phyloP scores from a whole-genome alignment of 2,888 invertebrate genomes.

The Boloria euphrosyne region DNA sequence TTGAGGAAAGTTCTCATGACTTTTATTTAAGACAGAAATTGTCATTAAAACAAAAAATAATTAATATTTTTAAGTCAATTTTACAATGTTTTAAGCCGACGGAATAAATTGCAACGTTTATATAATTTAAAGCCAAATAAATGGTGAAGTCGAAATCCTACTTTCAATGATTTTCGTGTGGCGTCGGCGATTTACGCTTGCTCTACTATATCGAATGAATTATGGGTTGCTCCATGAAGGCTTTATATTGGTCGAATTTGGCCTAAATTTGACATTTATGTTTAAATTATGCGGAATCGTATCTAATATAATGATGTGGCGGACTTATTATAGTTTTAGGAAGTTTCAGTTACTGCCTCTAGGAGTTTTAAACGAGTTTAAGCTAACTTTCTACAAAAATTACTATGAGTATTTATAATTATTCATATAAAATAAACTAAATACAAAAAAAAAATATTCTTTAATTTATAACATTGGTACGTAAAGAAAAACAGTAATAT shows the following conservation, averaged over 20 bases:
- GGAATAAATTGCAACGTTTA: not conserved
- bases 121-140: constrained; percentile 15
- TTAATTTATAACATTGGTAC: too few relatives aligned
- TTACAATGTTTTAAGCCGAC: too few relatives aligned
- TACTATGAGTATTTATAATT: too few relatives aligned
- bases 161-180: constrained; percentile 18
- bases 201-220: constrained; percentile 33
- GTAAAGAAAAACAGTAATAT: too few relatives aligned
- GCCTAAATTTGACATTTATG: constrained; percentile 24
- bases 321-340: not conserved
- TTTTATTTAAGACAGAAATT: too few relatives aligned
- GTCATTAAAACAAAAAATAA: too few relatives aligned
- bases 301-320: not conserved
- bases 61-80: too few relatives aligned
- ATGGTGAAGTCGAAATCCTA: constrained; percentile 17
- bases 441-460: too few relatives aligned
- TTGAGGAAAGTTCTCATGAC: too few relatives aligned
- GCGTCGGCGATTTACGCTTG: constrained; percentile 32
- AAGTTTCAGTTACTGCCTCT: constrained; percentile 3
- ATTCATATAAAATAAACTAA: too few relatives aligned
- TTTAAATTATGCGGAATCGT: constrained; percentile 16
- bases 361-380: too few relatives aligned
- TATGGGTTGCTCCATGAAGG: constrained; percentile 26
- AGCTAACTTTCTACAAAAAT: too few relatives aligned
- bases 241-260: constrained; percentile 23